Evolutionary conservation across 1,140 invertebrate genomes (phyloP), one percentile per base, ranked within the genome.

Genomic region (Galleria mellonella): DNA sequence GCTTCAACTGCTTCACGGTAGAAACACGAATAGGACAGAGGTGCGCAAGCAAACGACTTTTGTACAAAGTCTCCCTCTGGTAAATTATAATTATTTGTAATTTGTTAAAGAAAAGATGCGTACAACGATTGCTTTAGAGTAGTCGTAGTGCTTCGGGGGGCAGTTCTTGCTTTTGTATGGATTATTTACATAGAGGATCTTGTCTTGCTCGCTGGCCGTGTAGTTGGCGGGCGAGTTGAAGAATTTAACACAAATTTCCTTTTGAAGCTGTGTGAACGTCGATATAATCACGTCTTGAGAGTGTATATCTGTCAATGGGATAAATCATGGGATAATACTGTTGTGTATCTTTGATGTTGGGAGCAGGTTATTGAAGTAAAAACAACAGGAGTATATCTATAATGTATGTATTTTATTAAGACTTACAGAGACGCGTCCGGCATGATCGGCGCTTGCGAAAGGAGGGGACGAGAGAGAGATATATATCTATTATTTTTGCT

Each of bases 241-340:
- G 49, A 83, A 83, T 36, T 81, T 83, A 0, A 83, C 37, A 30
- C 79, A 83, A 0, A 78, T 52, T 27, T 75, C 74, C 0, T 62
- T 59, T 46, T 78, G 62, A 1, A 83, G 30, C 4, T 56, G 39
- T 0, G 59, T 51, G 0, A 83, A 38, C 0, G 69, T 61, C 0
- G 52, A 28, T 0, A 57, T 45, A 12, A 83, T 83, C 6, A 67
- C 51, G 6, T 77, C 74, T 67, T 78, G 72, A 0, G 73, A 78
- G 41, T 78, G 67, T 0, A 58, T 9, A 35, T 82, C 72, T 74
- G 23, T 4, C 53, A 39, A 27, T 32, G 28, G 9, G 7, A 32
- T 35, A n/a, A 3, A 30, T n/a, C n/a, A n/a, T n/a, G n/a, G n/a
- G n/a, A 32, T 12, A 39, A 15, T 27, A 29, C 28, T 29, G 28